Base-by-base conservation (phyloP, 2,797 vertebrate species). In the Lophura swinhoii region DNA sequence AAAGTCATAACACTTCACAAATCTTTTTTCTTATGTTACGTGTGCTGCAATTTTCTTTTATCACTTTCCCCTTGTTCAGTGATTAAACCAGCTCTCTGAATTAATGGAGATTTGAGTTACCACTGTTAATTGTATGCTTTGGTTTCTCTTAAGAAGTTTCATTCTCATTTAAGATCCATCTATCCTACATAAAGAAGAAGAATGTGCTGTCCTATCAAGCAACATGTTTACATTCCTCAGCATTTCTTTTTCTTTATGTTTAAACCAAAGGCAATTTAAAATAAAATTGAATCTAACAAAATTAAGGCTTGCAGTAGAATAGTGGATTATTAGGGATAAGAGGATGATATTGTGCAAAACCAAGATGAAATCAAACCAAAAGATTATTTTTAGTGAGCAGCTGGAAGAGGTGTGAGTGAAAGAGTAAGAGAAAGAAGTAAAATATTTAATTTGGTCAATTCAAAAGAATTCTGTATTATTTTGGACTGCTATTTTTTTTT, bases 341-440 rank as follows among this genome's bases (percentile, higher is more conserved):
- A 60, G 12, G 10, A 28, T 7, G 35, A 21, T 12, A 48, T 39
- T 12, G 22, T 20, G 18, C 14, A 55, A 67, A 60, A 14, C 18
- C 14, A 20, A 35, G 29, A 23, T 41, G 1, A 23, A 41, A 31
- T 59, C 16, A 59, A 64, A 43, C 3, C 33, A 53, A 59, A 44
- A 59, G 17, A 14, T 21, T 18, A 28, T 51, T 69, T 69, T 2
- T 12, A 9, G 28, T 7, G 15, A 10, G 7, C 3, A 18, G 16
- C 10, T 3, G 5, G 12, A 4, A 11, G 5, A 29, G 3, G 4
- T 9, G n/a, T 41, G 3, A 12, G 8, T 4, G 17, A 15, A 28
- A 14, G 14, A 51, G 15, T 2, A 31, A 67, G 58, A 41, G 4
- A 12, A 1, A 44, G 28, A 20, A 51, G 4, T 2, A 3, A 39